Evolutionary conservation across 2,888 invertebrate genomes (phyloP), one percentile per base, ranked within the genome.

Genomic region (Cheilosia grossa): DNA sequence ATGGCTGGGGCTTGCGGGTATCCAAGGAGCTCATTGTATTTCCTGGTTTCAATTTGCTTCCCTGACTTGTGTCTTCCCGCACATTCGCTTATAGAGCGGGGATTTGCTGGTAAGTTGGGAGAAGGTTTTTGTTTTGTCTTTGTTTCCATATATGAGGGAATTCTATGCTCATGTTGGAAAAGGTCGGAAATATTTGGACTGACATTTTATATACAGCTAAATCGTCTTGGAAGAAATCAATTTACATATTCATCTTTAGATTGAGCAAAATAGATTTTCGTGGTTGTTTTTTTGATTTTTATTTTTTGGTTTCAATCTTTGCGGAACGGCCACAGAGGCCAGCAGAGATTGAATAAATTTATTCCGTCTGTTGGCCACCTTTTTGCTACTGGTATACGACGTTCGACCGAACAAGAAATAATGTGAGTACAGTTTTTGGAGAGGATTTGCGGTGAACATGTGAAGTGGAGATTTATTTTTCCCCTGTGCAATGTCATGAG

Each of bases 391-490:
- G 19, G 40, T 59, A 27, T 49, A 15, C 21, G n/a, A 10, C 63
- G 49, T 53, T 10, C 21, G 19, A 10, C 63, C 47, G 58, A 37
- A 30, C 30, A 10, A 21, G 54, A 44, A 74, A 64, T 51, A 73
- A 74, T 73, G 59, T 64, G 73, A 67, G 63, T 19, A 66, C 40
- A 44, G 51, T 54, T 61, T 33, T 21, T 42, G 9, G 58, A 9
- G 33, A 63, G 66, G 24, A 72, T 59, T 72, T 67, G 70, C 27
- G 81, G 69, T 51, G 59, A 21, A 73, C 67, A 67, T 67, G 49
- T 67, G 63, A 73, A 82, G 73, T 78, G 51, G 30, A 56, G 79
- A 79, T 74, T 83, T 83, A 79, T 79, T 75, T 66, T 79, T 49
- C 83, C 83, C 79, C 54, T 56, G 54, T 78, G 72, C 40, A 72